A percentile compares a stretch with the other conserved stretches of the same genome.
These are phyloP conservation scores for Pseudachorutes palmiensis DNA, from an alignment of 1,140 invertebrate genomes.

Conservation along the genomic window DNA sequence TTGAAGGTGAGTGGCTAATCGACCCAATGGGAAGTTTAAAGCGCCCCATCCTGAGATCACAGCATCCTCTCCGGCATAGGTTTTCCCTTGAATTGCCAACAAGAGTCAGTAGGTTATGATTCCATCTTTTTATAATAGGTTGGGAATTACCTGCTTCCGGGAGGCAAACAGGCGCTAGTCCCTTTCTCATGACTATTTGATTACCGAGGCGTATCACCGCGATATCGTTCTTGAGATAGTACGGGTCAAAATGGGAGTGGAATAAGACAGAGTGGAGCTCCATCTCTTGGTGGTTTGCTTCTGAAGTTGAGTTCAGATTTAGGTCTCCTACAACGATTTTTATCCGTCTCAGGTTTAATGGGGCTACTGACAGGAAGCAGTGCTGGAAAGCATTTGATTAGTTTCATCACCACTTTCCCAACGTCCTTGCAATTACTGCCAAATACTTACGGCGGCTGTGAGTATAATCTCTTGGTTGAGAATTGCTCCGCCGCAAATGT, in stretches of 20 bases:
- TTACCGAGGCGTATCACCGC: constrained; percentile 44
- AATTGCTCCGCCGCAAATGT: constrained; percentile 54
- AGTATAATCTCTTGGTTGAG: constrained; percentile 50
- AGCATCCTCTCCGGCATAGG: constrained; percentile 41
- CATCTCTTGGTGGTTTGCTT: constrained; percentile 39
- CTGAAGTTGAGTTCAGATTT: constrained; percentile 41
- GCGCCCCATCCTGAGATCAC: constrained; percentile 47
- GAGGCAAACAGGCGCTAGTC: constrained; percentile 47
- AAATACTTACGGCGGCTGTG: constrained; percentile 48
- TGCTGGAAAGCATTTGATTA: background rate
- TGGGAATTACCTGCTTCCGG: constrained; percentile 40
- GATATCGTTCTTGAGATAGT: constrained; percentile 46
- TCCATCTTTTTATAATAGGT: too few species aligned
- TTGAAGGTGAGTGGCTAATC: constrained; percentile 34
- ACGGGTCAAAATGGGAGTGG: constrained; percentile 44
- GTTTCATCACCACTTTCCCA: background rate
- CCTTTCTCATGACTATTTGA: constrained; percentile 42
- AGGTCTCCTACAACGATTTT: constrained; percentile 40
- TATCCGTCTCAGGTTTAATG: constrained; percentile 22
- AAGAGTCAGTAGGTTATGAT: too few species aligned
- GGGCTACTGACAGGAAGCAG: constrained; percentile 15
- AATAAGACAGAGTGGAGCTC: constrained; percentile 40
- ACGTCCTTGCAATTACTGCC: background rate
- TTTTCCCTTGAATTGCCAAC: constrained; percentile 40
- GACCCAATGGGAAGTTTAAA: constrained; percentile 42